Conservation (phyloP, 1,140 invertebrate species). For the Trinorchestia longiramus region DNA sequence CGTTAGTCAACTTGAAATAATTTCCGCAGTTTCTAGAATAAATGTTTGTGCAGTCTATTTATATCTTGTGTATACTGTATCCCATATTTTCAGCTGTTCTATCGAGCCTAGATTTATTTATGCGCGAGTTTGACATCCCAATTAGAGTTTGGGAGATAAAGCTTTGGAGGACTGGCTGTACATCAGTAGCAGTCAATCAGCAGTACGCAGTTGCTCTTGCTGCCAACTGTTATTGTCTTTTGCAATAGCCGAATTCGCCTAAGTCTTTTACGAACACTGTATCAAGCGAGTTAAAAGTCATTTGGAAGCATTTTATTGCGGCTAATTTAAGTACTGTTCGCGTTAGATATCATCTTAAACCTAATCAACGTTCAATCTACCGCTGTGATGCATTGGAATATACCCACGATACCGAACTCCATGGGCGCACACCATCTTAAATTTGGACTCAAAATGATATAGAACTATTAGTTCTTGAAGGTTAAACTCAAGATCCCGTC, state of each 20-base stretch:
- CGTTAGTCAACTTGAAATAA: background rate
- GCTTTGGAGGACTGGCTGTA: background rate
- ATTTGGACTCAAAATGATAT: background rate
- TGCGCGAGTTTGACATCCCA: background rate
- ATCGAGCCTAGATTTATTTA: background rate
- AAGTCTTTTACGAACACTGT: background rate
- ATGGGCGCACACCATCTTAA: no score
- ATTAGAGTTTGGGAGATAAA: background rate
- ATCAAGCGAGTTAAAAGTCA: background rate
- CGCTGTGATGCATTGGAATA: no score
- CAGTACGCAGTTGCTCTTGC: background rate
- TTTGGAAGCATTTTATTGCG: background rate
- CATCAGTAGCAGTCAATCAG: background rate
- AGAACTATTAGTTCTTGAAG: background rate
- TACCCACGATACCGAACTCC: no score
- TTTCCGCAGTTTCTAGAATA: background rate
- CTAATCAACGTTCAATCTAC: no score
- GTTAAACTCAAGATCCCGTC: background rate
- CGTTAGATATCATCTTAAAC: no score
- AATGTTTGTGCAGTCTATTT: background rate
- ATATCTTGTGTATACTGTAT: background rate
- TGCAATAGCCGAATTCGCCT: background rate
- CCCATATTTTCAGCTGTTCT: background rate
- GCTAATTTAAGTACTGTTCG: no score
- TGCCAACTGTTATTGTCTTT: background rate